phyloP scores from a whole-genome alignment of 2,888 invertebrate genomes.

The Molorchus minor region DNA sequence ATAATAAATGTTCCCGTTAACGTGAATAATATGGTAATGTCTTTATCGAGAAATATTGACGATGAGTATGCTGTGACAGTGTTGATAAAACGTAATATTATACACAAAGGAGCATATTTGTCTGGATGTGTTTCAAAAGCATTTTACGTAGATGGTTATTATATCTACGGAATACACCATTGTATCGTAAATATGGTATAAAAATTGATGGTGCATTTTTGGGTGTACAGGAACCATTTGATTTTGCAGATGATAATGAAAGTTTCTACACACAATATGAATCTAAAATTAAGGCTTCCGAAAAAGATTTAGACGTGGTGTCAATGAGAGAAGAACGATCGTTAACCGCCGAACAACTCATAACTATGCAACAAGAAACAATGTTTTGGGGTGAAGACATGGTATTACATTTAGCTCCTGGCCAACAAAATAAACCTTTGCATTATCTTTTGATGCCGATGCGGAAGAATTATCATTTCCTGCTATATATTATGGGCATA shows the following conservation, averaged over 20 bases:
- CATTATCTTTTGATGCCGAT: neutral
- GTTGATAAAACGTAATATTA: constrained; percentile 3
- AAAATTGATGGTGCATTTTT: constrained; percentile 14
- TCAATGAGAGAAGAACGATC: neutral
- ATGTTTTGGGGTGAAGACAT: constrained; percentile 20
- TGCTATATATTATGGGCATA: neutral
- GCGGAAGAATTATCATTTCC: constrained; percentile 13
- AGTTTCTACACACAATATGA: neutral
- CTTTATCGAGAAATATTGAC: constrained; percentile 21
- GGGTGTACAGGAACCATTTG: neutral
- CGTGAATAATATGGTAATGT: constrained; percentile 40
- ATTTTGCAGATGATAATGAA: constrained; percentile 9
- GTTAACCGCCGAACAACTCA: constrained; percentile 10
- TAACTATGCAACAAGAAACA: constrained; percentile 21
- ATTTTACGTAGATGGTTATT: constrained; percentile 13
- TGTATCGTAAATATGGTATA: constrained; percentile 15
- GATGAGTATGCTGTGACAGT: constrained; percentile 16
- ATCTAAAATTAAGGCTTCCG: constrained; percentile 3
- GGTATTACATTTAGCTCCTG: neutral
- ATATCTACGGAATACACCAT: constrained; percentile 17
- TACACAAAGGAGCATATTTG: too few relatives aligned
- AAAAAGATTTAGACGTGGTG: constrained; percentile 1
- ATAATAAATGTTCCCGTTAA: constrained; percentile 48
- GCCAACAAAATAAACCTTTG: constrained; percentile 28
- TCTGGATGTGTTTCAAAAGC: constrained; percentile 1